Percentiles rank a stretch among this genome's conserved stretches.
phyloP scores from a whole-genome alignment of 2,113 vertebrate species.

The Dermatemys mawii region DNA sequence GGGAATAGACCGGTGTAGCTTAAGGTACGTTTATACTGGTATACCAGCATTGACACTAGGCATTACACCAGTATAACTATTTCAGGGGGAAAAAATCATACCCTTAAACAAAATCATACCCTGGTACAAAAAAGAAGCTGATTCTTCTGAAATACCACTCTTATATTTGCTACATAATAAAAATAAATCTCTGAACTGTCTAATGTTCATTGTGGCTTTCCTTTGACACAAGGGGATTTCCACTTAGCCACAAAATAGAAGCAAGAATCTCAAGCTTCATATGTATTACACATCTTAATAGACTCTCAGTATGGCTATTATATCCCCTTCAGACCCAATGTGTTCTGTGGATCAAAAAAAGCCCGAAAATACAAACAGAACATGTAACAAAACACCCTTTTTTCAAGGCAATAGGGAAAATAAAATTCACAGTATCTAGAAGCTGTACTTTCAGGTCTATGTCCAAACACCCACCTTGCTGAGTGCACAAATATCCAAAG shows the following conservation, averaged over 20 bases:
- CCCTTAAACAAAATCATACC: background rate
- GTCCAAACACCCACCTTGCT: background rate
- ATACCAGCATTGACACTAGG: background rate
- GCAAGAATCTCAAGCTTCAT: background rate
- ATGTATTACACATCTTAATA: fast-evolving
- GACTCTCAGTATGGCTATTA: background rate
- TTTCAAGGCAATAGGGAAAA: background rate
- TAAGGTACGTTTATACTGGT: background rate
- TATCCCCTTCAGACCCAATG: background rate
- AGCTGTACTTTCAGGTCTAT: background rate
- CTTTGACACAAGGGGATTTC: background rate
- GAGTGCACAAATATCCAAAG: background rate
- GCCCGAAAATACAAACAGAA: too few relatives aligned
- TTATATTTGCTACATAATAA: background rate
- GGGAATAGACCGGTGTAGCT: too few relatives aligned
- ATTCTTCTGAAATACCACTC: background rate
- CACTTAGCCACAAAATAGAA: background rate
- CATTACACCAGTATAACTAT: too few relatives aligned
- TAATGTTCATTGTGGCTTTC: background rate
- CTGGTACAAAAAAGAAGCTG: background rate
- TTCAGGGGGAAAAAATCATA: background rate
- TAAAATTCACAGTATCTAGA: constrained; percentile 70
- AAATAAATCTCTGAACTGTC: background rate
- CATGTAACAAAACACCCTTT: background rate
- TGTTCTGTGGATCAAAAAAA: too few relatives aligned